Conservation (phyloP, 2,797 vertebrate genomes). For the Tenualosa thibaudeaui region DNA sequence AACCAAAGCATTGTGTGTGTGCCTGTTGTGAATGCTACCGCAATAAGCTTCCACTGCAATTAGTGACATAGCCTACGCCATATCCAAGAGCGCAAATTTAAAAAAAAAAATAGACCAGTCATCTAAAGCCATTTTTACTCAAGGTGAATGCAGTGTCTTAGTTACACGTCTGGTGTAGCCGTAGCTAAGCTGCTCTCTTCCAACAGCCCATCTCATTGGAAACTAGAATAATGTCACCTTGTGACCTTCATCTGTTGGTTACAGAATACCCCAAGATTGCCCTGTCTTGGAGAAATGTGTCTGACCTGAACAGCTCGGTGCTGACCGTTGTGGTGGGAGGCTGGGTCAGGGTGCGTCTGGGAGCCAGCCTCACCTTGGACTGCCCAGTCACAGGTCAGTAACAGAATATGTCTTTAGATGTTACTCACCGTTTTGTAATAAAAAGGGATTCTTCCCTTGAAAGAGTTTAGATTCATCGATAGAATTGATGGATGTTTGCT, state of each 20-base stretch:
- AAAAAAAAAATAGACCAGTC: no score
- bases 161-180: no score
- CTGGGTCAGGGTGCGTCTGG: slow-evolving; percentile 62
- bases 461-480: not conserved
- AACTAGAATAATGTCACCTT: not conserved
- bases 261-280: slow-evolving; percentile 80
- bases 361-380: slow-evolving; percentile 74
- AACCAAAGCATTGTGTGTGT: no score
- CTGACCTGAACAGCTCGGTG: slow-evolving; percentile 61
- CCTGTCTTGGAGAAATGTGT: slow-evolving; percentile 69
- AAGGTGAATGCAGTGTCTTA: no score
- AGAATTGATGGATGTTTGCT: not conserved
- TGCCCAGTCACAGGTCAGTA: slow-evolving; percentile 84
- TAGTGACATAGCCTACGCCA: no score
- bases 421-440: not conserved
- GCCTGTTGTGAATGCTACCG: no score
- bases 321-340: slow-evolving; percentile 75
- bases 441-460: not conserved
- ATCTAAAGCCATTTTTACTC: no score
- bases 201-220: not conserved
- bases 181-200: no score
- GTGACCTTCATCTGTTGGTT: not conserved
- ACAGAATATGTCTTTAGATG: not conserved
- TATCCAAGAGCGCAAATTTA: no score
- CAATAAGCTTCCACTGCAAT: no score